These are phyloP conservation scores for Gambusia holbrooki DNA, from an alignment of 2,113 vertebrate species.

Conservation along the genomic window DNA sequence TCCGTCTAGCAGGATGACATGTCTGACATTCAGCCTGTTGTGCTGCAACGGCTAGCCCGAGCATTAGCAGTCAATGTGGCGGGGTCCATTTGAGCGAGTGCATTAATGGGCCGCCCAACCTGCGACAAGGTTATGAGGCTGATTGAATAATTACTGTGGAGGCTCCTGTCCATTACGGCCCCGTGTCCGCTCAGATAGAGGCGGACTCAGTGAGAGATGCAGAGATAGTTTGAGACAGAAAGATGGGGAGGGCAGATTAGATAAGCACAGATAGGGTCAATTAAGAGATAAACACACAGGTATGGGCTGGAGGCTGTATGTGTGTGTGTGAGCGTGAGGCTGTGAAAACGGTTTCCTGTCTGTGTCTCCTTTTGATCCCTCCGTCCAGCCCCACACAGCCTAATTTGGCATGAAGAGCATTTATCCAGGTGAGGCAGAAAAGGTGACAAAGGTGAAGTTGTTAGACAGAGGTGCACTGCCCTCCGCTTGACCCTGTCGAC, in stretches of 20 bases:
- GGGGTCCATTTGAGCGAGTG: slow-evolving; percentile 75
- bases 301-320: slow-evolving; percentile 45
- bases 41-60: slow-evolving; percentile 52
- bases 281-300: slow-evolving; percentile 77
- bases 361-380: slow-evolving; percentile 44
- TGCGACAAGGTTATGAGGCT: slow-evolving; percentile 81
- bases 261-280: slow-evolving; percentile 81
- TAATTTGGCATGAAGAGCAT: slow-evolving; percentile 59
- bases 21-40: slow-evolving; percentile 69
- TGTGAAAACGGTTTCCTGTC: slow-evolving; percentile 42
- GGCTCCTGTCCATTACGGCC: slow-evolving; percentile 78
- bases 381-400: slow-evolving; percentile 40
- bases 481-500: slow-evolving; percentile 62
- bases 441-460: slow-evolving; percentile 76
- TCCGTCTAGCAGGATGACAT: slow-evolving; percentile 53
- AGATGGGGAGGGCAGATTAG: slow-evolving; percentile 77
- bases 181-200: slow-evolving; percentile 69
- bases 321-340: slow-evolving; percentile 15
- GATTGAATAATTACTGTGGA: slow-evolving; percentile 83
- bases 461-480: slow-evolving; percentile 69
- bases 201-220: slow-evolving; percentile 57
- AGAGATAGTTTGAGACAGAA: slow-evolving; percentile 68
- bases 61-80: slow-evolving; percentile 71
- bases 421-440: slow-evolving; percentile 66
- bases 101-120: slow-evolving; percentile 76